Conservation (phyloP, 2,888 invertebrate genomes). For the Xestia ashworthii region DNA sequence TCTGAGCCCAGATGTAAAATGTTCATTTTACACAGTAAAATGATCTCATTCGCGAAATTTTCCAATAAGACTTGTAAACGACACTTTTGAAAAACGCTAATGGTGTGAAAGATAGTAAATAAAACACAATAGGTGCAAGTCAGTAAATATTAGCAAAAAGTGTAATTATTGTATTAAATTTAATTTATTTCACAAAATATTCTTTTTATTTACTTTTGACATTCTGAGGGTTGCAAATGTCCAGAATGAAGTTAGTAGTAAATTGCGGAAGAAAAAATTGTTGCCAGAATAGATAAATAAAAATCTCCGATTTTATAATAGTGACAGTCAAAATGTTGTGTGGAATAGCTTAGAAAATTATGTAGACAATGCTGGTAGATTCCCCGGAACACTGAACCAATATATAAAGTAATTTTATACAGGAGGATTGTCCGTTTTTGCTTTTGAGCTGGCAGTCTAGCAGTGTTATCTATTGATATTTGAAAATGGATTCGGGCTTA, state of each 20-base stretch:
- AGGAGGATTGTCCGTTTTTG: neutral
- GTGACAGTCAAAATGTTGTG: neutral
- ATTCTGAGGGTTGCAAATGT: slow-evolving; percentile 81
- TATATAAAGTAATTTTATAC: neutral
- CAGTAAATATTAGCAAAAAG: slow-evolving; percentile 77
- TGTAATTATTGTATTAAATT: slow-evolving; percentile 64
- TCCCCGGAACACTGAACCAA: neutral
- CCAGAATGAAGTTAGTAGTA: slow-evolving; percentile 74
- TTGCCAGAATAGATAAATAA: slow-evolving; percentile 54
- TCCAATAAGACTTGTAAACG: slow-evolving; percentile 74
- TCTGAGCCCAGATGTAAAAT: slow-evolving; percentile 75
- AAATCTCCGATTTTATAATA: neutral
- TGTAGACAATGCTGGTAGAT: neutral
- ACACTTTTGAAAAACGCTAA: slow-evolving; percentile 70
- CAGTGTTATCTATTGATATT: neutral
- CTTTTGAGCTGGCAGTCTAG: neutral
- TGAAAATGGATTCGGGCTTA: neutral
- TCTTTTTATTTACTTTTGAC: slow-evolving; percentile 88
- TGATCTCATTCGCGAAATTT: slow-evolving; percentile 79
- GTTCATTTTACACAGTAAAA: slow-evolving; percentile 82
- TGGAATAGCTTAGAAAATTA: neutral
- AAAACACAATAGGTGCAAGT: slow-evolving; percentile 74
- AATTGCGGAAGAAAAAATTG: slow-evolving; percentile 19
- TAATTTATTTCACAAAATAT: slow-evolving; percentile 70
- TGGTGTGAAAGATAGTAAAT: slow-evolving; percentile 68